phyloP scores from a whole-genome alignment of 2,888 invertebrate species.

The Rapana venosa region DNA sequence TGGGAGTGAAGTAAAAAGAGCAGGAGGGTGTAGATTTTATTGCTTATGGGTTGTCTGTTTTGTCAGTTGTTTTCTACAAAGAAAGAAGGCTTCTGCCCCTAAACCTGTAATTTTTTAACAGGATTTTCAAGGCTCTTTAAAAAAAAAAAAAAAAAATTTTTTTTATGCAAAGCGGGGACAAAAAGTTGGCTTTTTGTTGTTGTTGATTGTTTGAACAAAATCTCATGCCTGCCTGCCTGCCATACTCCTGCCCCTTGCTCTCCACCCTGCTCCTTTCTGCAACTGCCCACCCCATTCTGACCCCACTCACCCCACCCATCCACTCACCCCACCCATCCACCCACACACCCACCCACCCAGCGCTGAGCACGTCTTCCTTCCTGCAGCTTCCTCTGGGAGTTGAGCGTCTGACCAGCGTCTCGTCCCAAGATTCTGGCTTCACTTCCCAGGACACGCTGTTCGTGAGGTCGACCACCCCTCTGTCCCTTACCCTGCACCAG shows the following conservation, averaged over 20 bases:
- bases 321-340: background rate
- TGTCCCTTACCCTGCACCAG: conserved; percentile 74
- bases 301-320: background rate
- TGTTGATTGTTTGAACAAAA: too few relatives aligned
- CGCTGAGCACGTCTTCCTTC: background rate
- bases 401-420: conserved; percentile 80
- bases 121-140: too few relatives aligned
- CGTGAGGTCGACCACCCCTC: conserved; percentile 75
- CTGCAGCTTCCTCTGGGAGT: conserved; percentile 59
- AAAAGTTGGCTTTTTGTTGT: too few relatives aligned
- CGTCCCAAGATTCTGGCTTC: conserved; percentile 90
- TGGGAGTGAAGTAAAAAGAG: too few relatives aligned
- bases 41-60: too few relatives aligned
- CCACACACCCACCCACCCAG: conserved; percentile 13
- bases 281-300: background rate
- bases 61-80: too few relatives aligned
- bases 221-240: too few relatives aligned
- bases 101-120: too few relatives aligned
- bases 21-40: too few relatives aligned
- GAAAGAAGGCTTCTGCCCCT: too few relatives aligned
- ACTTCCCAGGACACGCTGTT: conserved; percentile 91
- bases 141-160: too few relatives aligned
- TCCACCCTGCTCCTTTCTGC: background rate
- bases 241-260: background rate
- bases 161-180: too few relatives aligned